Evolutionary conservation across 2,888 invertebrate genomes (phyloP).

Genomic region (Phortica magna): DNA sequence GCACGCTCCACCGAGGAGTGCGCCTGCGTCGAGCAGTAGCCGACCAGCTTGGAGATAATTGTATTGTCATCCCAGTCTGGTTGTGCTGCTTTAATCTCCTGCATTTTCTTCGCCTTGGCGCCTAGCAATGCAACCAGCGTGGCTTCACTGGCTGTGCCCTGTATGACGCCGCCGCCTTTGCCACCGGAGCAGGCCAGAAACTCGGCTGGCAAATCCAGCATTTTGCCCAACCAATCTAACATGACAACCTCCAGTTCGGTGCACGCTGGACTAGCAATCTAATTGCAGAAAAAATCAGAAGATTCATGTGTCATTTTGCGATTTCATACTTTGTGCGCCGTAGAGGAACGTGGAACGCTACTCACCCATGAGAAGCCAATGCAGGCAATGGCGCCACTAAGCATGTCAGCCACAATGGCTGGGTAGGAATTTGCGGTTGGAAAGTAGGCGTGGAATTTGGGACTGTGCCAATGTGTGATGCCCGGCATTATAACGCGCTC

Average conservation of each 20-base stretch:
- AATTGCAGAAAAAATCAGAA: conserved; percentile 41
- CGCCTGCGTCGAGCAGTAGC: conserved; percentile 92
- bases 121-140: conserved; percentile 95
- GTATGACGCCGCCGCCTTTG: conserved; percentile 93
- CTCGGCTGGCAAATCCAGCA: conserved; percentile 90
- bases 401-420: conserved; percentile 95
- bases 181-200: conserved; percentile 91
- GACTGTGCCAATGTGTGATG: conserved; percentile 98
- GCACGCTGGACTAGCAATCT: conserved; percentile 96
- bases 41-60: conserved; percentile 89
- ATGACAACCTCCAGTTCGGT: conserved; percentile 97
- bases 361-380: conserved; percentile 98
- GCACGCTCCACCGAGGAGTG: conserved; percentile 97
- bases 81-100: conserved; percentile 84
- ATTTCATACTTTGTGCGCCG: background rate
- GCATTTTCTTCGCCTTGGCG: conserved; percentile 87
- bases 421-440: conserved; percentile 96
- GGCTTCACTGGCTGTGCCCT: conserved; percentile 97
- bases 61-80: conserved; percentile 87
- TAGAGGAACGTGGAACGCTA: conserved; percentile 35
- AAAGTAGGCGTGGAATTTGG: conserved; percentile 96
- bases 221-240: conserved; percentile 97
- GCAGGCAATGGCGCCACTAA: conserved; percentile 95
- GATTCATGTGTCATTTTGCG: no score
- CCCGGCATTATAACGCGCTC: conserved; percentile 98